phyloP scores from a whole-genome alignment of 2,113 vertebrate species.

The Cochlearius cochlearius region DNA sequence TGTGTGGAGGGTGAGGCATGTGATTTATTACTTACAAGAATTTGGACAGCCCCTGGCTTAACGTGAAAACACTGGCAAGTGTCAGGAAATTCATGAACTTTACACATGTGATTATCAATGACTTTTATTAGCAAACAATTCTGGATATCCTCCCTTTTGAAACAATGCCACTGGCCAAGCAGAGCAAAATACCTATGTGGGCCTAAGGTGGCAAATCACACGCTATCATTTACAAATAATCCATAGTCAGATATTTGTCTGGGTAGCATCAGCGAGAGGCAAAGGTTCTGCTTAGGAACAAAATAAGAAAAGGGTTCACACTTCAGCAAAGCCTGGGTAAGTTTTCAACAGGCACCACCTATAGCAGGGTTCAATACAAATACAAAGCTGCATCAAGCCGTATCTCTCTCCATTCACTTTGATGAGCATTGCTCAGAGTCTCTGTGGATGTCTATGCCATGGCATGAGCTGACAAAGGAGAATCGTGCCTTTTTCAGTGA shows the following conservation, averaged over 20 bases:
- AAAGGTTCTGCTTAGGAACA: background rate
- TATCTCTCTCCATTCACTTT: background rate
- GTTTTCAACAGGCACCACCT: background rate
- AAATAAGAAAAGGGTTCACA: background rate
- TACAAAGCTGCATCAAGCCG: rapidly evolving
- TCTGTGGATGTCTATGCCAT: background rate
- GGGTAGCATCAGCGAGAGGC: background rate
- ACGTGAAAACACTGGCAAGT: conserved; percentile 35
- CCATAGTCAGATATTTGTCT: background rate
- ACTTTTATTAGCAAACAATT: conserved; percentile 45
- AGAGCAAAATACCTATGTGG: background rate
- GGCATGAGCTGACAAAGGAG: background rate
- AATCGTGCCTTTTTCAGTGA: background rate
- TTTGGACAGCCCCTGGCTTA: conserved; percentile 55
- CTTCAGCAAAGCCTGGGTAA: background rate
- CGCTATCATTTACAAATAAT: background rate
- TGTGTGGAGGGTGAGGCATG: conserved; percentile 42
- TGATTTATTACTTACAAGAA: conserved; percentile 64
- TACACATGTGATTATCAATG: background rate
- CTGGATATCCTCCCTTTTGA: conserved; percentile 36
- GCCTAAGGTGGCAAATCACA: conserved; percentile 1
- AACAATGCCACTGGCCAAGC: background rate
- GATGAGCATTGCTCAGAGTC: background rate
- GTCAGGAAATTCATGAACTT: conserved; percentile 40
- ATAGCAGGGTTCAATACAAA: background rate